A percentile compares a stretch with the other conserved stretches of the same genome.
Conservation (phyloP, 2,113 vertebrate species). For the Spheniscus mendiculus region DNA sequence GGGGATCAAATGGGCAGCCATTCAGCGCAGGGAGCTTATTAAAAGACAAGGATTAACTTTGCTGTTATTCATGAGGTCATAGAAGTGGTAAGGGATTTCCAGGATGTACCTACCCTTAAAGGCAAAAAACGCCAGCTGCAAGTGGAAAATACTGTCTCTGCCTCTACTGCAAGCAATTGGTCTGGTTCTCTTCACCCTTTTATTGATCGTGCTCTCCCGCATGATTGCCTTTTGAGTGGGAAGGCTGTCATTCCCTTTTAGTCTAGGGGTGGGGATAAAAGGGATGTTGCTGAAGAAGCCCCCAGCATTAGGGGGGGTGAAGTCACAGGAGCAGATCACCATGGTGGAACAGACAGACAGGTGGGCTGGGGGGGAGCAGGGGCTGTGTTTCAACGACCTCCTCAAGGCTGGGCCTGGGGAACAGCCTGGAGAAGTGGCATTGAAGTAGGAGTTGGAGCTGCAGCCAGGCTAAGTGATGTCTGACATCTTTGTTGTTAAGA, state of each 20-base stretch:
- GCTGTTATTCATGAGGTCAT: background rate
- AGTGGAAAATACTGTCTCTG: background rate
- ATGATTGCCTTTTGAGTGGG: background rate
- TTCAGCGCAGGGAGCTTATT: conserved; percentile 25
- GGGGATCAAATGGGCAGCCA: background rate
- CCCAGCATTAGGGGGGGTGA: background rate
- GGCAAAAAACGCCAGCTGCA: background rate
- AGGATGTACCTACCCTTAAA: background rate
- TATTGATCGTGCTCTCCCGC: rapidly evolving
- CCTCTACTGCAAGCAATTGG: rapidly evolving
- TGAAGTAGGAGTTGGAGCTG: background rate
- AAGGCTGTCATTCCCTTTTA: background rate
- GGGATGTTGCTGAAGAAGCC: background rate
- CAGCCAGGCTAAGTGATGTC: background rate
- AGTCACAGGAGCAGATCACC: background rate
- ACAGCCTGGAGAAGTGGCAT: background rate
- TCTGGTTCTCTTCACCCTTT: background rate
- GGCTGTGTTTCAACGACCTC: rapidly evolving
- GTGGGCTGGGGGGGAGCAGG: background rate
- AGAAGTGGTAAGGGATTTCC: conserved; percentile 11
- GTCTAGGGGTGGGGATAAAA: background rate
- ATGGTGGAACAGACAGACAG: rapidly evolving
- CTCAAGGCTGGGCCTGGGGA: background rate
- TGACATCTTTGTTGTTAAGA: background rate
- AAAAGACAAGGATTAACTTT: conserved; percentile 22